phyloP scores from a whole-genome alignment of 2,888 invertebrate genomes.

The Vesta saturnalis region DNA sequence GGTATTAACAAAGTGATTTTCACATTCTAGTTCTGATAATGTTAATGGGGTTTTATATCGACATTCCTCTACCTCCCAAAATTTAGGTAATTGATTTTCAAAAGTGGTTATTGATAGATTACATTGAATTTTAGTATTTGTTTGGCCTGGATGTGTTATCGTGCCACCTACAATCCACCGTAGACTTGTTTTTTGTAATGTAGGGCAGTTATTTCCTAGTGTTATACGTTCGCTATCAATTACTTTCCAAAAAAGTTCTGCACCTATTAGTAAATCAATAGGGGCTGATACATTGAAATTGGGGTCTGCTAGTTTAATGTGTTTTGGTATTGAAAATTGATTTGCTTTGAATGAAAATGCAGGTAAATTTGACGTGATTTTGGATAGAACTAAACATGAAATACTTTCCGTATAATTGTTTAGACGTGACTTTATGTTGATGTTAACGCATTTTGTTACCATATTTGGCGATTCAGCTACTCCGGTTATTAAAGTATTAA shows the following conservation, averaged over 20 bases:
- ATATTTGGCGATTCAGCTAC: not conserved
- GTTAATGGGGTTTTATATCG: too few species aligned
- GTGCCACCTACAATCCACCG: not conserved
- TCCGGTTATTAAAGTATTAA: not conserved
- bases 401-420: not conserved
- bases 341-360: not conserved
- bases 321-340: not conserved
- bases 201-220: not conserved
- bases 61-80: too few species aligned
- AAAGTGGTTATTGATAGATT: too few species aligned
- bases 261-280: constrained; percentile 2
- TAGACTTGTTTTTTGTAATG: not conserved
- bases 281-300: constrained; percentile 2
- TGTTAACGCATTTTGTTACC: not conserved
- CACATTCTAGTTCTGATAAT: too few species aligned
- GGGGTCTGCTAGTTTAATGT: not conserved
- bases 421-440: not conserved
- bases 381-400: not conserved
- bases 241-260: constrained; percentile 3
- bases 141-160: too few species aligned
- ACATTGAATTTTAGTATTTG: too few species aligned
- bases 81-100: too few species aligned
- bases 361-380: not conserved
- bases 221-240: not conserved
- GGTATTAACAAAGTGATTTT: too few species aligned